Evolutionary conservation across 2,113 vertebrate species (phyloP), one percentile per base, ranked within the genome.

Genomic region (Callithrix jacchus): DNA sequence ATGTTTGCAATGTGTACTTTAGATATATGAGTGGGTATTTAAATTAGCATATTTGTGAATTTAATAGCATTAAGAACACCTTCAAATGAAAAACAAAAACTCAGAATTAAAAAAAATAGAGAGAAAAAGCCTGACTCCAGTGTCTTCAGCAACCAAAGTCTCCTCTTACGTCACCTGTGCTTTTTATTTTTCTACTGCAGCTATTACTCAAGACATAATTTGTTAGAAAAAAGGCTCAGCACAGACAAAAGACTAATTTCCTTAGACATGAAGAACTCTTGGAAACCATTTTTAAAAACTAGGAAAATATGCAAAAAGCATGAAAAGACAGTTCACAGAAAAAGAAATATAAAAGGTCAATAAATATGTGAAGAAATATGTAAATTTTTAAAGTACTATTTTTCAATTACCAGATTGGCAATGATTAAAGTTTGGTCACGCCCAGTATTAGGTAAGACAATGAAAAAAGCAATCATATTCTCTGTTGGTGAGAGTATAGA

Each of bases 221-320:
- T 40, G 81, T 85, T 40, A 70, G 82, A 54, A 91, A 91, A 94
- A 47, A 81, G 9, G 42, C 56, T 89, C 68, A 47, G 2, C 30
- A 35, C 32, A 66, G 18, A 74, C 45, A 77, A 97, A 91, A 42
- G 73, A 94, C 64, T 61, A 23, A 56, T 93, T 89, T 91, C 71
- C 47, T 70, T 88, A 70, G 52, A 68, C 61, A 49, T 30, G 77
- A 90, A 87, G 52, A 90, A 25, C 49, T 88, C 64, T 85, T 66
- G 64, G 8, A 73, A 91, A 70, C 18, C 84, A 89, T 79, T 92
- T 92, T 76, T 73, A 49, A 92, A 95, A 92, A 71, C 35, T 84
- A 90, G 49, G 61, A 95, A 92, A 92, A 61, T 52, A 37, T 56
- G 20, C 45, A 82, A 91, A 93, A 47, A 61, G 37, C 49, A 64